Evolutionary conservation across 2,888 invertebrate species (phyloP).

Genomic region (Heliothis peltigera): DNA sequence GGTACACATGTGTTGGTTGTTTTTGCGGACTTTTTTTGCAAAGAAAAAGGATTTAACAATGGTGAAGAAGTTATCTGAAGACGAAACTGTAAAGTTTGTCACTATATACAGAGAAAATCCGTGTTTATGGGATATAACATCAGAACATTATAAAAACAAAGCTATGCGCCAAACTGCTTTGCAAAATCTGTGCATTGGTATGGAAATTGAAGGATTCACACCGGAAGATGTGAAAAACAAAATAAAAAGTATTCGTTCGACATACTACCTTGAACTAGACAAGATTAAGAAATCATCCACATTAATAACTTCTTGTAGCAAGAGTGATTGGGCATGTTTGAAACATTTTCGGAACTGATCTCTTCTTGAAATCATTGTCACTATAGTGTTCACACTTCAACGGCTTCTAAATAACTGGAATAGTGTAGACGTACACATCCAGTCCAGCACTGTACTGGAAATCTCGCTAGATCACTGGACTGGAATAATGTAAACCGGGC

Average conservation of each 20-base stretch:
- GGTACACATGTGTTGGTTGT: slow-evolving; percentile 38
- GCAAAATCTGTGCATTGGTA: slow-evolving; percentile 44
- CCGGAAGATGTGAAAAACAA: slow-evolving; percentile 51
- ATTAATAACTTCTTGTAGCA: slow-evolving; percentile 43
- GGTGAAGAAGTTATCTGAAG: slow-evolving; percentile 20
- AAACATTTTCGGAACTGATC: slow-evolving; percentile 46
- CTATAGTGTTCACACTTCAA: slow-evolving; percentile 51
- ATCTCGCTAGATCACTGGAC: background rate
- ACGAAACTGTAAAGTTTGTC: slow-evolving; percentile 26
- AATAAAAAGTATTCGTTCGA: slow-evolving; percentile 52
- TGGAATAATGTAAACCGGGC: background rate
- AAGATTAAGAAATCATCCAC: slow-evolving; percentile 51
- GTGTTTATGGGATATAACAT: slow-evolving; percentile 54
- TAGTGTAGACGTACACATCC: background rate
- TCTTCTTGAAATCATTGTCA: slow-evolving; percentile 53
- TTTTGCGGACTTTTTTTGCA: slow-evolving; percentile 36
- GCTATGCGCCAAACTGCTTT: slow-evolving; percentile 52
- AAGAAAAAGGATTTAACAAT: slow-evolving; percentile 25
- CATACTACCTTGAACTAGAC: slow-evolving; percentile 55
- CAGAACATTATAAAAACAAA: slow-evolving; percentile 57
- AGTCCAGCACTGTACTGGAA: background rate
- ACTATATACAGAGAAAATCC: slow-evolving; percentile 43
- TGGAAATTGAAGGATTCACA: slow-evolving; percentile 53
- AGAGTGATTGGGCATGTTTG: slow-evolving; percentile 43
- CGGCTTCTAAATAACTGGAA: slow-evolving; percentile 52